Evolutionary conservation across 1,140 invertebrate species (phyloP).

Genomic region (Mamestra configurata): DNA sequence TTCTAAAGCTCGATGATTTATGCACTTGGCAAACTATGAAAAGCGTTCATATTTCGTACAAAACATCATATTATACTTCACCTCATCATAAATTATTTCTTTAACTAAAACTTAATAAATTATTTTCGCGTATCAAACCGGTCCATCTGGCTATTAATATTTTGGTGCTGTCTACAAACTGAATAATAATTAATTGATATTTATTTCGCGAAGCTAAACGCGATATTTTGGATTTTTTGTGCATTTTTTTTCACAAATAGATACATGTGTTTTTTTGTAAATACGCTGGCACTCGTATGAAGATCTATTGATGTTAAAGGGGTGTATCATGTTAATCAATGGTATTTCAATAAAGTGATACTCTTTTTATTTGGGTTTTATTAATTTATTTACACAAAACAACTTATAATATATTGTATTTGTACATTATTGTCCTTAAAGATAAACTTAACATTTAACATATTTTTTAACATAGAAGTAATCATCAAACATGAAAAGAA

Average conservation of each 20-base stretch:
- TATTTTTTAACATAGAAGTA: too few species aligned
- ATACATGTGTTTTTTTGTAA: slow-evolving; percentile 63
- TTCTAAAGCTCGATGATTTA: too few species aligned
- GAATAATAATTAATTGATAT: slow-evolving; percentile 54
- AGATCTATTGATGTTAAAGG: slow-evolving; percentile 68
- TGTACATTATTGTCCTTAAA: not conserved
- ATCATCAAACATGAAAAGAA: too few species aligned
- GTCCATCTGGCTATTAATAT: slow-evolving; percentile 46
- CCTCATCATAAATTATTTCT: too few species aligned
- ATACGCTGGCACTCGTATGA: slow-evolving; percentile 67
- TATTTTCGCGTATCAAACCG: slow-evolving; percentile 30
- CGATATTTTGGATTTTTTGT: slow-evolving; percentile 54
- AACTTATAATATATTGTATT: not conserved
- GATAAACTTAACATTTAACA: too few species aligned
- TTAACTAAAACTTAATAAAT: not conserved
- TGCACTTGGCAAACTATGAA: too few species aligned
- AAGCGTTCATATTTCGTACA: too few species aligned
- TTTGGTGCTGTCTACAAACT: slow-evolving; percentile 70
- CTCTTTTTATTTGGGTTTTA: slow-evolving; percentile 69
- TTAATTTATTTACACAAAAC: slow-evolving; percentile 10
- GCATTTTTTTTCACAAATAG: slow-evolving; percentile 54
- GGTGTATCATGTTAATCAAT: slow-evolving; percentile 65
- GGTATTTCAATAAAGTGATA: slow-evolving; percentile 77
- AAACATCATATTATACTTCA: too few species aligned
- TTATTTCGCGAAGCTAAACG: slow-evolving; percentile 22